phyloP scores from a whole-genome alignment of 2,797 vertebrate species.

The Mormyrops attenuatus region DNA sequence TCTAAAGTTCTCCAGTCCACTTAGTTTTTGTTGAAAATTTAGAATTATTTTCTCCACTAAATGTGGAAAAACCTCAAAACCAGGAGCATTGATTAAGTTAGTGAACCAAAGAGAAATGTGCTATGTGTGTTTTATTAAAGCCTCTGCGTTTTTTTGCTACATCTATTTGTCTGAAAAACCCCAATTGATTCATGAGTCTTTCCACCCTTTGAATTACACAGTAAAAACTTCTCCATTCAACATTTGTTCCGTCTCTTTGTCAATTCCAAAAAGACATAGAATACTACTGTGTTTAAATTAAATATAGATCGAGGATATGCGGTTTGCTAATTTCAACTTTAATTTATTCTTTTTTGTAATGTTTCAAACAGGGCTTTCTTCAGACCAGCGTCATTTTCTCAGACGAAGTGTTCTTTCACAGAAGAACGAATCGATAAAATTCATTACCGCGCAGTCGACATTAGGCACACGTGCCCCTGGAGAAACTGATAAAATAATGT shows the following conservation, averaged over 20 bases:
- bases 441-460: background rate
- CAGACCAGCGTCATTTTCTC: background rate
- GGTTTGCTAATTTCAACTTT: conserved; percentile 4
- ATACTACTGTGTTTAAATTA: background rate
- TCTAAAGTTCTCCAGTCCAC: background rate
- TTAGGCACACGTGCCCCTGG: background rate
- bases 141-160: background rate
- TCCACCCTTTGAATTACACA: background rate
- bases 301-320: conserved; percentile 10
- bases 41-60: background rate
- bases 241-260: background rate
- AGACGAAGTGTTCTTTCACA: background rate
- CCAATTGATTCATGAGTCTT: background rate
- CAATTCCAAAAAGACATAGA: background rate
- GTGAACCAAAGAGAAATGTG: background rate
- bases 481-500: background rate
- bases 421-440: conserved; percentile 4
- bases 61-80: background rate
- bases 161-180: background rate
- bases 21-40: background rate
- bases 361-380: background rate
- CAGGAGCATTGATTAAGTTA: background rate
- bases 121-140: background rate
- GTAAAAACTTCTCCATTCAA: background rate
- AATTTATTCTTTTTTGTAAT: conserved; percentile 5